phyloP scores from a whole-genome alignment of 2,113 vertebrate genomes.

The Gymnobelideus leadbeateri region DNA sequence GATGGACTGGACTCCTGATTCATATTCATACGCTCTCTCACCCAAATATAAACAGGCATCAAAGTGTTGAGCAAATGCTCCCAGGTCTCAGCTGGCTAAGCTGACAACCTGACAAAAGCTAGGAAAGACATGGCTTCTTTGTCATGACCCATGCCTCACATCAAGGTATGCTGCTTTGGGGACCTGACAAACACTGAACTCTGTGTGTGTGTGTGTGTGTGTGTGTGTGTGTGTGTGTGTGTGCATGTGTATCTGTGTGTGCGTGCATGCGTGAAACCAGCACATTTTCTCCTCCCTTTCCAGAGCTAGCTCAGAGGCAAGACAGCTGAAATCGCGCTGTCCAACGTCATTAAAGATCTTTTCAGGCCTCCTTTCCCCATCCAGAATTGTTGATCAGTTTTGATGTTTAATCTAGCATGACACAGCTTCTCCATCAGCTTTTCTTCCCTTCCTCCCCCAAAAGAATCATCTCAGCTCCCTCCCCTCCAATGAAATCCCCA shows the following conservation, averaged over 20 bases:
- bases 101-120: constrained; percentile 55
- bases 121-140: constrained; percentile 43
- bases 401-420: constrained; percentile 57
- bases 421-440: neutral
- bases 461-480: constrained; percentile 15
- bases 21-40: constrained; percentile 14
- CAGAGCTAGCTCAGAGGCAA: constrained; percentile 19
- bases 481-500: neutral
- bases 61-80: neutral
- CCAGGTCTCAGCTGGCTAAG: constrained; percentile 37
- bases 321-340: neutral
- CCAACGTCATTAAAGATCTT: constrained; percentile 54
- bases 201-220: neutral
- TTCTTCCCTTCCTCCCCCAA: neutral
- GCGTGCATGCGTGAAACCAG: neutral
- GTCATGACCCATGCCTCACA: constrained; percentile 24
- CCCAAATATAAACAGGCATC: neutral
- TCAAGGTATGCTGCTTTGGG: constrained; percentile 4
- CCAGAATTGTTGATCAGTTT: constrained; percentile 64
- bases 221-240: neutral
- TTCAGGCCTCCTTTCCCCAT: neutral
- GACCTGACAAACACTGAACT: constrained; percentile 47
- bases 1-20: constrained; percentile 37
- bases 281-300: fast-evolving
- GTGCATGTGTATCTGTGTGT: neutral